A percentile compares a stretch with the other conserved stretches of the same genome.
Conservation (phyloP, 2,113 vertebrate genomes). For the Setophaga kirtlandii region DNA sequence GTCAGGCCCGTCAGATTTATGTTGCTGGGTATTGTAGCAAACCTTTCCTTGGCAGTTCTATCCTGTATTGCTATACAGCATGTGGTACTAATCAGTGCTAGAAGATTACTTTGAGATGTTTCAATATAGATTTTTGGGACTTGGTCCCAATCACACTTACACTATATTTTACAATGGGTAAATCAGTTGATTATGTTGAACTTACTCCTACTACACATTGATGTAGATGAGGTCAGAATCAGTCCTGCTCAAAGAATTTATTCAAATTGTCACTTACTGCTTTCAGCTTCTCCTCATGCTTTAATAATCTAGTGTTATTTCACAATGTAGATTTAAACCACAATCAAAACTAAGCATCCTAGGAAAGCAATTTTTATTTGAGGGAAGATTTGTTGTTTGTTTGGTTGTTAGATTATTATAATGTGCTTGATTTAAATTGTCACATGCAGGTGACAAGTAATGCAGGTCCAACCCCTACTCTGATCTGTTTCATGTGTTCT, state of each 20-base stretch:
- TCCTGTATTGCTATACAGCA: slow-evolving; percentile 33
- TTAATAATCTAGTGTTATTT: not conserved
- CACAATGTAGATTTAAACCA: not conserved
- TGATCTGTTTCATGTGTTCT: slow-evolving; percentile 81
- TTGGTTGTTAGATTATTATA: not conserved
- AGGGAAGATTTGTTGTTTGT: not conserved
- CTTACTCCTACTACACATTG: not conserved
- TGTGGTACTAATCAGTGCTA: slow-evolving; percentile 62
- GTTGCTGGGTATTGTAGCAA: slow-evolving; percentile 15
- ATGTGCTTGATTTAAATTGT: slow-evolving; percentile 49
- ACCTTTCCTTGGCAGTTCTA: slow-evolving; percentile 12
- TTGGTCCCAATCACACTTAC: slow-evolving; percentile 36
- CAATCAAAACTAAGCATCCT: not conserved
- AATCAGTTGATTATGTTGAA: slow-evolving; percentile 38
- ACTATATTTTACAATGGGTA: slow-evolving; percentile 31
- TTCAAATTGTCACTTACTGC: not conserved
- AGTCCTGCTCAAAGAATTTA: not conserved
- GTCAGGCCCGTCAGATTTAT: slow-evolving; percentile 14
- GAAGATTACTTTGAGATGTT: slow-evolving; percentile 62
- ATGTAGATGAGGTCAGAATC: slow-evolving; percentile 24
- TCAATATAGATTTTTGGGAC: slow-evolving; percentile 24
- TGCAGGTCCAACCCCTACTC: slow-evolving; percentile 58
- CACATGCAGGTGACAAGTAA: slow-evolving; percentile 82
- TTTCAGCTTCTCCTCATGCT: not conserved
- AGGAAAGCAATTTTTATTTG: not conserved